Base-by-base conservation (phyloP, 2,113 vertebrate genomes). In the Andinoacara biseriatus region DNA sequence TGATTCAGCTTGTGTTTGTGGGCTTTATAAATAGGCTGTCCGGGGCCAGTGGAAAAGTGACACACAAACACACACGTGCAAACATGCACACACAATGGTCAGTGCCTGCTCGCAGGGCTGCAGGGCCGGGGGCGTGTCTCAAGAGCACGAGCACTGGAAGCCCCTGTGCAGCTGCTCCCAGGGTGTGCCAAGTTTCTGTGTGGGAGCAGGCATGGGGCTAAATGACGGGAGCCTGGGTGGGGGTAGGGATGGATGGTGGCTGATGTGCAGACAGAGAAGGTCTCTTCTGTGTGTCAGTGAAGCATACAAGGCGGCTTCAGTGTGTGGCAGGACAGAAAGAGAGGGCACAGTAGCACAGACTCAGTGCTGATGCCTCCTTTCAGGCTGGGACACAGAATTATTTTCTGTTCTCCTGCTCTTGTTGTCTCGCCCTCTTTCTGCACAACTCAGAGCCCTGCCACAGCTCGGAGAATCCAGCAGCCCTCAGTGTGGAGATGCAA, bases 151-250 rank as follows among this genome's bases (percentile, higher is more conserved):
- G 93, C 92, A 89, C 80, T 90, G 86, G 91, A 92, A 90, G 92
- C 88, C 92, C 91, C 79, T 86, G 86, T 94, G 94, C 95, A 95
- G 95, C 95, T 95, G 94, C 95, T 94, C 93, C 86, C 86, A 81
- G 92, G 90, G 92, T 93, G 94, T 95, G 95, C 95, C 95, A 96
- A 95, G 94, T 95, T 94, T 93, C 90, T 90, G 90, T 88, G 85
- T 86, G 90, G 91, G 93, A 90, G 91, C 86, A 89, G 88, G 88
- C 84, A 81, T 58, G 87, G 93, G 91, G 83, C 91, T 87, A 88
- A 92, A 85, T 69, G 87, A 89, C 74, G 46, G 83, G 87, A 78
- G 86, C 83, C 65, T 52, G 88, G 85, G 81, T 91, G 91, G 90
- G 90, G 89, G 90, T 46, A 78, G 90, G 93, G 91, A 80, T 59